Evolutionary conservation across 2,797 vertebrate species (phyloP).

Genomic region (Kryptolebias ocellatus): DNA sequence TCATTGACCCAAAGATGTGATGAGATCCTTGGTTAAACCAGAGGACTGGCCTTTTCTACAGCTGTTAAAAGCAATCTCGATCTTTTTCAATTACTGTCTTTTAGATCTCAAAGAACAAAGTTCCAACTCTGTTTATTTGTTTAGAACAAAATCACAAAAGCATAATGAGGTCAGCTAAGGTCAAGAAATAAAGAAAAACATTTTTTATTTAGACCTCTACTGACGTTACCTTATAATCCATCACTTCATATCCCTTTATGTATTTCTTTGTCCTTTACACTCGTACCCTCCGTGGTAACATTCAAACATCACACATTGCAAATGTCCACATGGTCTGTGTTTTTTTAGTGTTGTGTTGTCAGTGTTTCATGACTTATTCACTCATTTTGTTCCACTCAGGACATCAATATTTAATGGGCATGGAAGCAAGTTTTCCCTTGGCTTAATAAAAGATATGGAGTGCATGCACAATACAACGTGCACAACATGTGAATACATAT

Average conservation of each 20-base stretch:
- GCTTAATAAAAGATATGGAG: constrained; percentile 68
- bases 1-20: constrained; percentile 82
- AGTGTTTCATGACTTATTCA: constrained; percentile 83
- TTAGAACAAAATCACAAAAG: no score
- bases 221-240: constrained; percentile 18
- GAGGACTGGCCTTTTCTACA: constrained; percentile 67
- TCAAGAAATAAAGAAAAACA: neutral
- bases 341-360: constrained; percentile 69
- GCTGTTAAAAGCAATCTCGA: constrained; percentile 30
- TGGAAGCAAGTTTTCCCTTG: constrained; percentile 73
- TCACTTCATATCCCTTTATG: constrained; percentile 14
- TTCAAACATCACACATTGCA: constrained; percentile 57
- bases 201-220: constrained; percentile 36
- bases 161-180: no score
- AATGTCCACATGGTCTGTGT: constrained; percentile 58
- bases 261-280: constrained; percentile 16
- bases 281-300: constrained; percentile 48
- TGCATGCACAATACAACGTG: constrained; percentile 39
- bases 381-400: constrained; percentile 68
- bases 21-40: constrained; percentile 69
- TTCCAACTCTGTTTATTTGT: no score
- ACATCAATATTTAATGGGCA: constrained; percentile 77
- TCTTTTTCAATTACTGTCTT: no score
- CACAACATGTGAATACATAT: constrained; percentile 39
- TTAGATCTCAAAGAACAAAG: no score